These are phyloP conservation scores for Autographa pulchrina DNA, from an alignment of 2,888 invertebrate species.

Conservation along the genomic window DNA sequence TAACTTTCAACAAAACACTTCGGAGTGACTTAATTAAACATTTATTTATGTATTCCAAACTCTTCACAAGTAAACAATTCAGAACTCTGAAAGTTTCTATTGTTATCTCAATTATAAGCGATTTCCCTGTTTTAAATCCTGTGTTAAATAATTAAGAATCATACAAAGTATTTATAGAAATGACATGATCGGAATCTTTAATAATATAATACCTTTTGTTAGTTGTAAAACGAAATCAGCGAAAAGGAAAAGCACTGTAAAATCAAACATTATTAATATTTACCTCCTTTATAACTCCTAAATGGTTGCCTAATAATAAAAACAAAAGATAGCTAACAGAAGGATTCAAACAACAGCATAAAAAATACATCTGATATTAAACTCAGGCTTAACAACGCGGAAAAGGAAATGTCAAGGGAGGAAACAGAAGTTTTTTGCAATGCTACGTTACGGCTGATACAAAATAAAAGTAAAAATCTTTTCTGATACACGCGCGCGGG, in stretches of 20 bases:
- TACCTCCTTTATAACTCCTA: too few species aligned
- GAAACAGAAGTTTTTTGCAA: slow-evolving; percentile 22
- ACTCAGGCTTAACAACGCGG: slow-evolving; percentile 18
- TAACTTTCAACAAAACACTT: slow-evolving; percentile 1
- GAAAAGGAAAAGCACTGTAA: too few species aligned
- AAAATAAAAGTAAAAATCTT: slow-evolving; percentile 29
- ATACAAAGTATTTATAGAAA: too few species aligned
- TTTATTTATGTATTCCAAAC: not conserved
- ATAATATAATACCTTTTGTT: too few species aligned
- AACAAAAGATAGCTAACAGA: not conserved
- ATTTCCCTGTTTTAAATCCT: not conserved
- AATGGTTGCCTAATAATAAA: too few species aligned
- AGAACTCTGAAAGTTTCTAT: slow-evolving; percentile 1
- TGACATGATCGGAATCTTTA: too few species aligned
- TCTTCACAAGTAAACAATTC: not conserved
- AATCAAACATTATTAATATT: too few species aligned
- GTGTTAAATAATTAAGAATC: not conserved
- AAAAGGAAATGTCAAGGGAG: slow-evolving; percentile 20
- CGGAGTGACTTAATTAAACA: not conserved
- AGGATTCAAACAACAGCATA: not conserved
- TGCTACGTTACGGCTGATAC: slow-evolving; percentile 24
- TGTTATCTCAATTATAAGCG: slow-evolving; percentile 4
- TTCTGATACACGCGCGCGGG: slow-evolving; percentile 36
- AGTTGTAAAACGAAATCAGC: too few species aligned
- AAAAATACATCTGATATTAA: slow-evolving; percentile 10